These are phyloP conservation scores for Ericerus pela DNA, from an alignment of 1,140 invertebrate species.

Conservation along the genomic window DNA sequence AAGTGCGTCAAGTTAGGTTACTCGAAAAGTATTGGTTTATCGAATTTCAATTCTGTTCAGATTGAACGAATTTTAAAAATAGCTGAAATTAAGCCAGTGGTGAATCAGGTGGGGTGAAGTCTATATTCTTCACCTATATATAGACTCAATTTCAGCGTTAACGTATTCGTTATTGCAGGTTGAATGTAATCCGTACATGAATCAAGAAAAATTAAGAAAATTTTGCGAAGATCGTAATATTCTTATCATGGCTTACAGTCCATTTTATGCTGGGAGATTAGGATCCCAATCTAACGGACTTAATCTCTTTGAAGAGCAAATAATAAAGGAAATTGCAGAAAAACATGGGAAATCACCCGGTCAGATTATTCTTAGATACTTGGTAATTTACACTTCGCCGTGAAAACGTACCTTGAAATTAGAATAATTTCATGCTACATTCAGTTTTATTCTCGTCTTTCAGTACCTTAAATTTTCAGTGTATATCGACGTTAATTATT, in stretches of 20 bases:
- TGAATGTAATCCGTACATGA: slow-evolving; percentile 74
- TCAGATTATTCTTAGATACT: slow-evolving; percentile 52
- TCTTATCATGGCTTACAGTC: slow-evolving; percentile 60
- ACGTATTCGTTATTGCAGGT: slow-evolving; percentile 35
- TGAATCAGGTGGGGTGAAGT: slow-evolving; percentile 50
- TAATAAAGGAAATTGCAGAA: slow-evolving; percentile 46
- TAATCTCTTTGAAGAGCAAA: slow-evolving; percentile 44
- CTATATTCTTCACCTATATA: slow-evolving; percentile 9
- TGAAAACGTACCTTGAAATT: too few species aligned
- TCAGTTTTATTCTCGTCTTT: background rate
- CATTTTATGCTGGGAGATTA: slow-evolving; percentile 49
- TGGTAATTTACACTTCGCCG: too few species aligned
- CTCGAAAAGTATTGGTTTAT: slow-evolving; percentile 66
- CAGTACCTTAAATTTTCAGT: background rate
- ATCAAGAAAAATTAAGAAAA: slow-evolving; percentile 54
- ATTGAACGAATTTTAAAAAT: slow-evolving; percentile 47
- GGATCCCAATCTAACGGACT: slow-evolving; percentile 41
- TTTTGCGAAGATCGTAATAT: slow-evolving; percentile 54
- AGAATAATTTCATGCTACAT: background rate
- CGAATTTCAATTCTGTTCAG: slow-evolving; percentile 76
- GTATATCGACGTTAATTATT: background rate
- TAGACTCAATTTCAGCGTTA: background rate
- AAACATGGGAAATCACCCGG: slow-evolving; percentile 52
- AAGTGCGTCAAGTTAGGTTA: slow-evolving; percentile 48
- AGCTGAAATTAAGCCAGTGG: slow-evolving; percentile 55